phyloP scores from a whole-genome alignment of 2,113 vertebrate species.

The Scalopus aquaticus region DNA sequence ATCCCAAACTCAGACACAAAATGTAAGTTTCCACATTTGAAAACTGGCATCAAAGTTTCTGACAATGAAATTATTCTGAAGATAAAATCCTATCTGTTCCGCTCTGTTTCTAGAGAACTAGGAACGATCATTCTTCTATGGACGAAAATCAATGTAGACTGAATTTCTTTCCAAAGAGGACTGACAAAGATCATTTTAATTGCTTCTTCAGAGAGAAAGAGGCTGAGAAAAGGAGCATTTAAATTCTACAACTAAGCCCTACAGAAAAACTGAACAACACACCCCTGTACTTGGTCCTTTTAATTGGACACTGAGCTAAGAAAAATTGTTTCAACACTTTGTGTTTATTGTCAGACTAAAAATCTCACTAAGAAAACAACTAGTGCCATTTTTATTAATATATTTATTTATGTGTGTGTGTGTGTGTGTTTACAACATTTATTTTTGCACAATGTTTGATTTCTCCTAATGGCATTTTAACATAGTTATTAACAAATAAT shows the following conservation, averaged over 20 bases:
- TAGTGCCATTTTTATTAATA: slow-evolving; percentile 23
- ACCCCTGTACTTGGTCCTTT: not conserved
- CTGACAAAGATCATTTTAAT: not conserved
- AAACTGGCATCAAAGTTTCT: not conserved
- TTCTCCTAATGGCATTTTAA: slow-evolving; percentile 81
- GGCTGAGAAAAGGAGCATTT: not conserved
- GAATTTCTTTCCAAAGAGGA: slow-evolving; percentile 14
- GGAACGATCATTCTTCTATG: not conserved
- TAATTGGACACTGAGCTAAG: slow-evolving; percentile 31
- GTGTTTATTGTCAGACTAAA: slow-evolving; percentile 43
- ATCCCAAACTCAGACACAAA: not conserved
- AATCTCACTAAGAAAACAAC: slow-evolving; percentile 73
- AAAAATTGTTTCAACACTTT: not conserved
- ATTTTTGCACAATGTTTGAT: too few species aligned
- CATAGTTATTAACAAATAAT: slow-evolving; percentile 92
- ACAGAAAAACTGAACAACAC: not conserved
- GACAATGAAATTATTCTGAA: slow-evolving; percentile 8
- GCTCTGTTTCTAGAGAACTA: not conserved
- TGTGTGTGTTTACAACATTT: too few species aligned
- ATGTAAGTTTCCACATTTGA: not conserved
- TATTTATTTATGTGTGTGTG: too few species aligned
- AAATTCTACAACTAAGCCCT: not conserved
- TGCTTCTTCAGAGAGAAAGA: slow-evolving; percentile 24
- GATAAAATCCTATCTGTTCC: not conserved
- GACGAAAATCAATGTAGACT: not conserved